phyloP scores from a whole-genome alignment of 2,888 invertebrate genomes.

The Taphrorychus bicolor region DNA sequence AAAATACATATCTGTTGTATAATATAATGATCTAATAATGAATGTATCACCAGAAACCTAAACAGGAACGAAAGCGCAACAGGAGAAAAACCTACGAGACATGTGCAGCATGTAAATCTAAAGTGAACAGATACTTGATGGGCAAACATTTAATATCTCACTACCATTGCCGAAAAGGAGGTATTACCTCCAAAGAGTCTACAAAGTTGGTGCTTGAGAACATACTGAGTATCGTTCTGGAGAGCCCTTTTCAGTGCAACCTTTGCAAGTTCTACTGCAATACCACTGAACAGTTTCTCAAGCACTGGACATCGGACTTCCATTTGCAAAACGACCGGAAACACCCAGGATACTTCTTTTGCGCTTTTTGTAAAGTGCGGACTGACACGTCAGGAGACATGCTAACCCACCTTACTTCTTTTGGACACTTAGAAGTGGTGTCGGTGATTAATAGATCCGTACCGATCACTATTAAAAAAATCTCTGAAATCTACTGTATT shows the following conservation, averaged over 20 bases:
- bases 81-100: conserved; percentile 67
- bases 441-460: conserved; percentile 80
- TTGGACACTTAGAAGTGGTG: conserved; percentile 75
- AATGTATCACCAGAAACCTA: too few relatives aligned
- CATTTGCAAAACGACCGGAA: conserved; percentile 64
- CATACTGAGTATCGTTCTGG: conserved; percentile 78
- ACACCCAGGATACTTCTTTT: conserved; percentile 71
- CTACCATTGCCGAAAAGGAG: conserved; percentile 80
- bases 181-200: conserved; percentile 64
- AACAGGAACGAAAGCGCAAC: conserved; percentile 54
- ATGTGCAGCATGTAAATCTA: conserved; percentile 76
- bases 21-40: too few relatives aligned
- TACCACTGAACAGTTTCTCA: conserved; percentile 71
- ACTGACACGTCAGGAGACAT: conserved; percentile 70
- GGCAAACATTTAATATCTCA: conserved; percentile 88
- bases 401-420: conserved; percentile 71
- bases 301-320: conserved; percentile 75
- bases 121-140: conserved; percentile 72
- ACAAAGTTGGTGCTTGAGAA: conserved; percentile 75
- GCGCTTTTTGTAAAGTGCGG: conserved; percentile 77
- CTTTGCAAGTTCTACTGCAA: conserved; percentile 87
- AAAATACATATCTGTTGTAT: too few relatives aligned
- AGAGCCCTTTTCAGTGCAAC: conserved; percentile 86
- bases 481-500: conserved; percentile 68
- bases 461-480: conserved; percentile 78